phyloP scores from a whole-genome alignment of 2,797 vertebrate genomes.

The Ctenochaetus hawaiiensis region DNA sequence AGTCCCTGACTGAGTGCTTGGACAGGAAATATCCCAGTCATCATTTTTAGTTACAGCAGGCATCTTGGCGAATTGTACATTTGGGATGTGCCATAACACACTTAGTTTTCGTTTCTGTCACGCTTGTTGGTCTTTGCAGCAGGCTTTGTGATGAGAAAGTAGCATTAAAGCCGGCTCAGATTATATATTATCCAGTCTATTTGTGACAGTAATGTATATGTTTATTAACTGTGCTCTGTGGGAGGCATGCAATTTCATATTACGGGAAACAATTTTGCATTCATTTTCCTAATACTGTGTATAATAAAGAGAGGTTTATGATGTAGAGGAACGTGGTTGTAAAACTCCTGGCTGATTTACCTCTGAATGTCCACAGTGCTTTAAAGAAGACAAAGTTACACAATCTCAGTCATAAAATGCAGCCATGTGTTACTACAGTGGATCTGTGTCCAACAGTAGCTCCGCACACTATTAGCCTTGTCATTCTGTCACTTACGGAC shows the following conservation, averaged over 20 bases:
- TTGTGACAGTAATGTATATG: not conserved
- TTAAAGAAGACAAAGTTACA: not conserved
- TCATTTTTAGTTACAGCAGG: conserved; percentile 34
- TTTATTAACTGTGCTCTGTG: not conserved
- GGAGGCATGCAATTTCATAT: not conserved
- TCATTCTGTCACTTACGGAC: conserved; percentile 50
- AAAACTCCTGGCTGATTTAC: conserved; percentile 23
- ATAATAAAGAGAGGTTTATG: conserved; percentile 2
- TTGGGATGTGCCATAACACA: conserved; percentile 5
- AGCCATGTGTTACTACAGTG: not conserved
- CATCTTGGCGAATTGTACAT: conserved; percentile 39
- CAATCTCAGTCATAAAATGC: conserved; percentile 22
- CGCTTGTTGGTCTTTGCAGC: not conserved
- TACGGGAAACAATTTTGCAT: not conserved
- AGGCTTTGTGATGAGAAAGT: not conserved
- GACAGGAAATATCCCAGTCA: conserved; percentile 40
- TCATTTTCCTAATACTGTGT: not conserved
- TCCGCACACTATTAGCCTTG: conserved; percentile 21
- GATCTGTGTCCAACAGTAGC: not conserved
- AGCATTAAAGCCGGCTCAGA: not conserved
- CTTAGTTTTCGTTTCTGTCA: conserved; percentile 27
- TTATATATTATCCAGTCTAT: not conserved
- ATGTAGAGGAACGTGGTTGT: not conserved
- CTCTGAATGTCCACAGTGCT: conserved; percentile 12
- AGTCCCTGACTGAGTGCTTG: conserved; percentile 18